These are phyloP conservation scores for Terrapene triunguis DNA, from an alignment of 2,113 vertebrate genomes.

Conservation along the genomic window DNA sequence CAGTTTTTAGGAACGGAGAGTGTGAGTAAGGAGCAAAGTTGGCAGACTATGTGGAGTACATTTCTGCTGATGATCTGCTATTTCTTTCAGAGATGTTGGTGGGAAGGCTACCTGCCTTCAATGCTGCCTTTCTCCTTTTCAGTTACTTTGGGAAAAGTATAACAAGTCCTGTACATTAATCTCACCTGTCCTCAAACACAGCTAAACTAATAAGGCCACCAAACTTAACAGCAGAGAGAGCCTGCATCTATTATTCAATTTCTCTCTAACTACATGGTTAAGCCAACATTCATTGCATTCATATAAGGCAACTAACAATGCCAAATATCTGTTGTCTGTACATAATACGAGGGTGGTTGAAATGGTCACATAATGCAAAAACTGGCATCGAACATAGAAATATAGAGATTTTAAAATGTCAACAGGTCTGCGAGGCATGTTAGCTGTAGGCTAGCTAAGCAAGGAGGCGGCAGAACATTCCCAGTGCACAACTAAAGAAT, in stretches of 20 bases:
- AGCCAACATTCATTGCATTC: slow-evolving; percentile 1
- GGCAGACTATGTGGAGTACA: slow-evolving; percentile 23
- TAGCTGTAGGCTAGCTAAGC: background rate
- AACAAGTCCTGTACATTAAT: background rate
- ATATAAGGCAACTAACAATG: background rate
- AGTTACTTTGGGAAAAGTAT: background rate
- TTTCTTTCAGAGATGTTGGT: background rate
- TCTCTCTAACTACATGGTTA: background rate
- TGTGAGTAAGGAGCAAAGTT: slow-evolving; percentile 38
- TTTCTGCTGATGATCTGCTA: background rate
- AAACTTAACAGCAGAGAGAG: background rate
- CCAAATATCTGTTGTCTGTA: background rate
- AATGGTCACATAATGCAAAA: background rate
- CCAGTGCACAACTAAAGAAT: background rate
- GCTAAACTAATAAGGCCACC: slow-evolving; percentile 6
- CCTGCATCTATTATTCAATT: background rate
- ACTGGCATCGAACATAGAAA: background rate
- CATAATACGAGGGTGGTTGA: background rate
- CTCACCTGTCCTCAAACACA: slow-evolving; percentile 42
- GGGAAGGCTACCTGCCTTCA: slow-evolving; percentile 3
- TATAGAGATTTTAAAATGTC: background rate
- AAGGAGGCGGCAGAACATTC: background rate
- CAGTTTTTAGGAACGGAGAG: slow-evolving; percentile 22
- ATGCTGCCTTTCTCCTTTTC: slow-evolving; percentile 30
- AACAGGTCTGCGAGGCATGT: background rate